Conservation (phyloP, 2,888 invertebrate species). For the Zaprionus bogoriensis region DNA sequence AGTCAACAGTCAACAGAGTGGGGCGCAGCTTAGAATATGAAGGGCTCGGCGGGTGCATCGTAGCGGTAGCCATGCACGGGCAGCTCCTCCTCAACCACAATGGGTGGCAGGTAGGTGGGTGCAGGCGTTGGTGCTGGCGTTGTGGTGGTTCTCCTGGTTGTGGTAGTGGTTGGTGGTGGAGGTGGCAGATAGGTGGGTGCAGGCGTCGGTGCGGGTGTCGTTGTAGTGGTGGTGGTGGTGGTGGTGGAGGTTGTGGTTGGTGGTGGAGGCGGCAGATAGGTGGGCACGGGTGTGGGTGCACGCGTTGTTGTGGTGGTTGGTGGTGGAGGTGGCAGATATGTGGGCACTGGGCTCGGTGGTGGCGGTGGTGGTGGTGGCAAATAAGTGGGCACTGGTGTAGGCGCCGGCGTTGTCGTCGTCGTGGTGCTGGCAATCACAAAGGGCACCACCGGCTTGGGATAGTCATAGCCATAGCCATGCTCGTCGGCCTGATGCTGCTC, state of each 20-base stretch:
- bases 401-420: slow-evolving; percentile 45
- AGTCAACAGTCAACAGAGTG: slow-evolving; percentile 15
- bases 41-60: slow-evolving; percentile 57
- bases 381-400: slow-evolving; percentile 56
- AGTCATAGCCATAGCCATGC: slow-evolving; percentile 73
- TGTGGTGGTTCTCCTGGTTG: slow-evolving; percentile 37
- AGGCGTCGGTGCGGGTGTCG: slow-evolving; percentile 26
- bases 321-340: slow-evolving; percentile 47
- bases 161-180: slow-evolving; percentile 36
- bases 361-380: slow-evolving; percentile 48
- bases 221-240: slow-evolving; percentile 28
- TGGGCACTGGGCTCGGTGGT: slow-evolving; percentile 49
- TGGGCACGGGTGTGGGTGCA: slow-evolving; percentile 27
- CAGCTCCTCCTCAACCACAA: slow-evolving; percentile 48
- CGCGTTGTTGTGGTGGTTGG: slow-evolving; percentile 35
- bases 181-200: slow-evolving; percentile 24
- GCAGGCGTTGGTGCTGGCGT: slow-evolving; percentile 62
- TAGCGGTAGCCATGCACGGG: slow-evolving; percentile 60
- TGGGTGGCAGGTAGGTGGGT: slow-evolving; percentile 64
- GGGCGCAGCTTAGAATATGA: slow-evolving; percentile 48
- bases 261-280: slow-evolving; percentile 28
- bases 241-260: slow-evolving; percentile 40
- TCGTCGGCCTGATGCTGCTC: slow-evolving; percentile 19
- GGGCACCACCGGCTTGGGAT: slow-evolving; percentile 62
- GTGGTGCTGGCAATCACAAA: slow-evolving; percentile 57